A percentile compares a stretch with the other conserved stretches of the same genome.
These are phyloP conservation scores for Diadophis punctatus DNA, from an alignment of 2,113 vertebrate genomes.

Conservation along the genomic window DNA sequence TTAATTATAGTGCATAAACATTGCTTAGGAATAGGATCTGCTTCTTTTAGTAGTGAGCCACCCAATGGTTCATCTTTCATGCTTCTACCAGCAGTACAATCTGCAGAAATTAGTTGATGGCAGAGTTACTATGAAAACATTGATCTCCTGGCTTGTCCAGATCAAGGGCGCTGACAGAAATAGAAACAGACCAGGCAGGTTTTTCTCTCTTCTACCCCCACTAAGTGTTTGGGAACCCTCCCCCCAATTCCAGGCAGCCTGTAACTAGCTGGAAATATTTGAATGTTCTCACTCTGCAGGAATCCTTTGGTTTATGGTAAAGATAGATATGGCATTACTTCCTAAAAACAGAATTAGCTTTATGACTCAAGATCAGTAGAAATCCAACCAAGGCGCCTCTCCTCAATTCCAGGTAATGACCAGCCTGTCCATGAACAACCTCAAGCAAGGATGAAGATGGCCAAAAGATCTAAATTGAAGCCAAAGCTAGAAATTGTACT, in stretches of 20 bases:
- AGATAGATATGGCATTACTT: not conserved
- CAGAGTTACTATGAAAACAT: not conserved
- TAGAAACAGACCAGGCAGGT: not conserved
- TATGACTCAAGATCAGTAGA: not conserved
- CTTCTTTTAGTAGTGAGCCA: not conserved
- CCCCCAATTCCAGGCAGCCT: not conserved
- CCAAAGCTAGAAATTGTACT: not conserved
- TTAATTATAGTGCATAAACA: not conserved
- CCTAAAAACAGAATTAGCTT: not conserved
- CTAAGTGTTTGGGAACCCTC: not conserved
- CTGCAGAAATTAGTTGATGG: not conserved
- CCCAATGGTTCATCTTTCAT: not conserved
- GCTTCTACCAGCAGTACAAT: not conserved
- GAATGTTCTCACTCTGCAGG: not conserved
- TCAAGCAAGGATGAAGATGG: not conserved
- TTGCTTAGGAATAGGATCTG: not conserved
- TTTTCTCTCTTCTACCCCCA: not conserved
- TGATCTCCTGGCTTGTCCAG: not conserved
- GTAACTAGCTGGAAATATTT: not conserved
- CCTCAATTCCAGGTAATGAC: not conserved
- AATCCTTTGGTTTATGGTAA: not conserved
- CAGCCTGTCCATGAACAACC: not conserved
- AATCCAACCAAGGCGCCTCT: not conserved
- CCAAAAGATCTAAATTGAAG: not conserved
- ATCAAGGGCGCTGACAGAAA: not conserved